Conservation (phyloP, 2,797 vertebrate species). For the Manis javanica region DNA sequence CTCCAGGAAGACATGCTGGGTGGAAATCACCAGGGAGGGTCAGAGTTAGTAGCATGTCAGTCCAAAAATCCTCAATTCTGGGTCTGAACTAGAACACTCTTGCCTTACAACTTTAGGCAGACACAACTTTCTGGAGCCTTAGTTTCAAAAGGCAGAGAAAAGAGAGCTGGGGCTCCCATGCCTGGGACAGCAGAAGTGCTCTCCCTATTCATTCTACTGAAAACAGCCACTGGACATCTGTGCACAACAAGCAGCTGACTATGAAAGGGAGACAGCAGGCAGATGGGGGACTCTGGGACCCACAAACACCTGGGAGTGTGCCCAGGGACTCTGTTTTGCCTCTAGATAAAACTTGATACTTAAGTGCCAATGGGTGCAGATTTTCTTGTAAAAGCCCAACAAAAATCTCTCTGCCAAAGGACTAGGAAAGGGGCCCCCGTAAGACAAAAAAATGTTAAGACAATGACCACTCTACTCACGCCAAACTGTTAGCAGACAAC, state of each 20-base stretch:
- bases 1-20: neutral
- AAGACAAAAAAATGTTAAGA: neutral
- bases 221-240: too few species aligned
- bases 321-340: neutral
- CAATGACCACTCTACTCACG: neutral
- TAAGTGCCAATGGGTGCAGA: neutral
- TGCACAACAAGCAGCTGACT: neutral
- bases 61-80: neutral
- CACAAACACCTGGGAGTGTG: neutral
- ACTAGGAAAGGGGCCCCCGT: neutral
- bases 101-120: neutral
- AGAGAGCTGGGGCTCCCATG: neutral
- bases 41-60: too few species aligned
- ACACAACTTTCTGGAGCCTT: neutral
- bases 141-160: neutral
- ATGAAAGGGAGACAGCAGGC: neutral
- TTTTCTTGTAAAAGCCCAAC: neutral
- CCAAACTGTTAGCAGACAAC: neutral
- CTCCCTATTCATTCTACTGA: neutral
- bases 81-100: neutral
- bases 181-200: fast-evolving
- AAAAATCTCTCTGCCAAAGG: neutral
- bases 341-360: neutral
- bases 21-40: neutral
- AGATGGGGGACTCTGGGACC: neutral